phyloP scores from a whole-genome alignment of 2,113 vertebrate genomes.

The Grammomys surdaster region DNA sequence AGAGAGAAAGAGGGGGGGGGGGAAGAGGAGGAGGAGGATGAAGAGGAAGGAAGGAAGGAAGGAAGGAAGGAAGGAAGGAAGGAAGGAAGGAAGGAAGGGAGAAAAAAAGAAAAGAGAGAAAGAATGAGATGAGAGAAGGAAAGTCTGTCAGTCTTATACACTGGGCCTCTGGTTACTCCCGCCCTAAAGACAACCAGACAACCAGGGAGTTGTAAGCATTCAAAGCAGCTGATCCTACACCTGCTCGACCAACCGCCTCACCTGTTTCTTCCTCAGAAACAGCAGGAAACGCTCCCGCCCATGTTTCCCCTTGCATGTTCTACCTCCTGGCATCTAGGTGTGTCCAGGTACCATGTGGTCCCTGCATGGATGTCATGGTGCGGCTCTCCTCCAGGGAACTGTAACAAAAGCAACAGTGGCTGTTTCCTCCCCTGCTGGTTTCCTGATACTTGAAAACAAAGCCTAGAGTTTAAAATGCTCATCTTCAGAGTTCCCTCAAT shows the following conservation, averaged over 20 bases:
- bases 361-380: accelerated
- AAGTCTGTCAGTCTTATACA: neutral
- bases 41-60: no score
- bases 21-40: no score
- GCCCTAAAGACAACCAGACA: neutral
- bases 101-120: accelerated
- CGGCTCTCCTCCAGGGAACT: neutral
- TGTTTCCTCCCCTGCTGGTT: neutral
- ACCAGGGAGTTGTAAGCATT: neutral
- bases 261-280: neutral
- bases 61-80: no score
- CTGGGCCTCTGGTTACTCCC: neutral
- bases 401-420: neutral
- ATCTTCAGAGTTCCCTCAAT: neutral
- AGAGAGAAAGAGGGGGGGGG: no score
- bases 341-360: neutral
- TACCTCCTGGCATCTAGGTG: neutral
- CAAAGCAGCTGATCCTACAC: neutral
- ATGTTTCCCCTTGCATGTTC: neutral
- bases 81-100: no score
- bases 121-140: neutral
- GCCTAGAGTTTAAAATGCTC: neutral
- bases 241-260: neutral
- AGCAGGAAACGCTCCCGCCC: neutral
- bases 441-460: neutral